phyloP scores from a whole-genome alignment of 2,888 invertebrate genomes.

The Diaphora mendica region DNA sequence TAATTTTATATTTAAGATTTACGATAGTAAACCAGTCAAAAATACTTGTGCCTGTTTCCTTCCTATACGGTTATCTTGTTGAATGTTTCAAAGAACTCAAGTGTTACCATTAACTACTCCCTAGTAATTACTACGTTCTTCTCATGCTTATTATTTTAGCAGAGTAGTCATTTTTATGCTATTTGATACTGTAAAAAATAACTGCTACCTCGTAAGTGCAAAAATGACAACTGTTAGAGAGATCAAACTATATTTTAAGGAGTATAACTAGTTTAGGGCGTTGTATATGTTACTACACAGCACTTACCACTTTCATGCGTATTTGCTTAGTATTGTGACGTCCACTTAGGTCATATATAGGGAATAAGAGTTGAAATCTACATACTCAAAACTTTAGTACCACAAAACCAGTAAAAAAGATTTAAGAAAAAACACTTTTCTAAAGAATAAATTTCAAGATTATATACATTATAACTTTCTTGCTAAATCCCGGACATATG shows the following conservation, averaged over 20 bases:
- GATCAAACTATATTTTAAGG: too few relatives aligned
- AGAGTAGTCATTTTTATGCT: too few relatives aligned
- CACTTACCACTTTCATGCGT: not conserved
- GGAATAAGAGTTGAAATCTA: not conserved
- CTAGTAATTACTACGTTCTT: not conserved
- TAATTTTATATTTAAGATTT: too few relatives aligned
- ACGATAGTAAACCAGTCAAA: too few relatives aligned
- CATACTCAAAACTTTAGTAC: conserved; percentile 7
- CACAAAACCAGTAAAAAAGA: conserved; percentile 1
- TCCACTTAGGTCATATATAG: too few relatives aligned
- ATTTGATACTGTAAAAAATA: too few relatives aligned
- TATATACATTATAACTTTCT: conserved; percentile 30
- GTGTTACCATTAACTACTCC: not conserved
- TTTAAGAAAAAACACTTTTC: conserved; percentile 39
- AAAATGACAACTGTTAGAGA: too few relatives aligned
- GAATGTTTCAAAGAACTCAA: not conserved
- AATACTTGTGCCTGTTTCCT: not conserved
- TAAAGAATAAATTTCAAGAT: conserved; percentile 45
- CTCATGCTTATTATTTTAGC: too few relatives aligned
- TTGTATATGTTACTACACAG: not conserved
- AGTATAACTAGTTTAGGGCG: too few relatives aligned
- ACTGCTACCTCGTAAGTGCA: too few relatives aligned
- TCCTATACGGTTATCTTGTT: not conserved
- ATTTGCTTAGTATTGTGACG: too few relatives aligned
- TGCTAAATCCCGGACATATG: conserved; percentile 42